Percentiles rank a stretch among this genome's conserved stretches.
These are phyloP conservation scores for Meteorus colon DNA, from an alignment of 2,888 invertebrate species.

Conservation along the genomic window DNA sequence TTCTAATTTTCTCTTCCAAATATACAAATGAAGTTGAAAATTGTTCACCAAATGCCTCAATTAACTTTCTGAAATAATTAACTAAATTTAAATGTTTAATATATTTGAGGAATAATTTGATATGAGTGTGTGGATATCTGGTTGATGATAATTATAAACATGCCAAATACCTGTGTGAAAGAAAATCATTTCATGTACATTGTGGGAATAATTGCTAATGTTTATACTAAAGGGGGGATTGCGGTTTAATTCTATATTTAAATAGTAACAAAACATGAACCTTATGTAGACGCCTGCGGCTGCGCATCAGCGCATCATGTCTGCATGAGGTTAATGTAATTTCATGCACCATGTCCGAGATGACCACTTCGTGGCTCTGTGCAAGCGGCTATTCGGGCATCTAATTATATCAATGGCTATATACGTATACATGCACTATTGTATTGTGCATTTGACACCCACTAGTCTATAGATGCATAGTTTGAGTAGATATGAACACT, in stretches of 20 bases:
- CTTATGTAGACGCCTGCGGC: neutral
- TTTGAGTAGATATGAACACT: neutral
- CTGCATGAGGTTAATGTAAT: conserved; percentile 36
- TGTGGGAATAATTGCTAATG: neutral
- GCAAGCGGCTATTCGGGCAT: conserved; percentile 30
- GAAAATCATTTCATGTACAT: neutral
- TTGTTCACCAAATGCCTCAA: neutral
- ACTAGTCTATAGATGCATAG: neutral
- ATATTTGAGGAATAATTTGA: neutral
- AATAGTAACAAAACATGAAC: neutral
- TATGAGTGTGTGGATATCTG: neutral
- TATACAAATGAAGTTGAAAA: neutral
- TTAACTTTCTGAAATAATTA: neutral
- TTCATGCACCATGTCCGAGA: conserved; percentile 36
- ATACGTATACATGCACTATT: conserved; percentile 19
- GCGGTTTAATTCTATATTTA: neutral
- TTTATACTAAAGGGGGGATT: neutral
- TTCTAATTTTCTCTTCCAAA: neutral
- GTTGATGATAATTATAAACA: neutral
- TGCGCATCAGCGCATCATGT: conserved; percentile 37
- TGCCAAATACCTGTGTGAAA: neutral
- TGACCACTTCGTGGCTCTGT: conserved; percentile 40
- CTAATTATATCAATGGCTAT: conserved; percentile 38
- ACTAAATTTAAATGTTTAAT: neutral
- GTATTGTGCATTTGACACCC: conserved; percentile 7